Percentiles rank a stretch among this genome's conserved stretches.
Evolutionary conservation across 2,113 vertebrate species (phyloP).

Genomic region (Psittacula cyanocephala): DNA sequence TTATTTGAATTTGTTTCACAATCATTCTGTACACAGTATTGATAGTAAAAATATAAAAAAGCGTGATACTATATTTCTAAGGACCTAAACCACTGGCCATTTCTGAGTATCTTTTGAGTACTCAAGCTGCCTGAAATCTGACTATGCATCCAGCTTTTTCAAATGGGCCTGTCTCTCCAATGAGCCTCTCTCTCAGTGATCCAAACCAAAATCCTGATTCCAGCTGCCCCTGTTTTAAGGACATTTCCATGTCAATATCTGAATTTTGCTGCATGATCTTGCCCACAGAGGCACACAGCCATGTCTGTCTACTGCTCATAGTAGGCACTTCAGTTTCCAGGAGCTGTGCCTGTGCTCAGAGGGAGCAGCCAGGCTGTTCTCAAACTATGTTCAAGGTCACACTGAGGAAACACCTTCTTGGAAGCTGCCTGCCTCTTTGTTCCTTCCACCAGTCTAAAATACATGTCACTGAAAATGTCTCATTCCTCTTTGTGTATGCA

Average conservation of each 20-base stretch:
- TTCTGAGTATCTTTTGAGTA: not conserved
- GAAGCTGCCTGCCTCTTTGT: slow-evolving; percentile 16
- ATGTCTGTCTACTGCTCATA: not conserved
- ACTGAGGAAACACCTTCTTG: slow-evolving; percentile 7
- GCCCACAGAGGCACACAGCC: not conserved
- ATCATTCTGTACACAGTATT: not conserved
- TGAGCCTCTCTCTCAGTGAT: not conserved
- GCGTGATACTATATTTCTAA: not conserved
- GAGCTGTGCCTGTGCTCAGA: not conserved
- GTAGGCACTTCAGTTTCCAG: not conserved
- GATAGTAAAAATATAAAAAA: not conserved
- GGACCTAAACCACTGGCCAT: not conserved
- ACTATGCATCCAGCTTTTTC: not conserved
- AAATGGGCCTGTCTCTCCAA: not conserved
- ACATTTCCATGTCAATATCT: not conserved
- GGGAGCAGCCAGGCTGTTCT: not conserved
- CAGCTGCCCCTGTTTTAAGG: not conserved
- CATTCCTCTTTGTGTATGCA: not conserved
- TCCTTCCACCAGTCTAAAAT: slow-evolving; percentile 13
- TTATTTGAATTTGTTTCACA: not conserved
- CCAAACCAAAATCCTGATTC: not conserved
- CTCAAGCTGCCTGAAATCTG: not conserved
- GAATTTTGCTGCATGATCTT: not conserved
- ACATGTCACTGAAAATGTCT: slow-evolving; percentile 11
- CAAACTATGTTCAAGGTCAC: not conserved